Base-by-base conservation (phyloP, 2,797 vertebrate species). In the Cirrhinus mrigala region DNA sequence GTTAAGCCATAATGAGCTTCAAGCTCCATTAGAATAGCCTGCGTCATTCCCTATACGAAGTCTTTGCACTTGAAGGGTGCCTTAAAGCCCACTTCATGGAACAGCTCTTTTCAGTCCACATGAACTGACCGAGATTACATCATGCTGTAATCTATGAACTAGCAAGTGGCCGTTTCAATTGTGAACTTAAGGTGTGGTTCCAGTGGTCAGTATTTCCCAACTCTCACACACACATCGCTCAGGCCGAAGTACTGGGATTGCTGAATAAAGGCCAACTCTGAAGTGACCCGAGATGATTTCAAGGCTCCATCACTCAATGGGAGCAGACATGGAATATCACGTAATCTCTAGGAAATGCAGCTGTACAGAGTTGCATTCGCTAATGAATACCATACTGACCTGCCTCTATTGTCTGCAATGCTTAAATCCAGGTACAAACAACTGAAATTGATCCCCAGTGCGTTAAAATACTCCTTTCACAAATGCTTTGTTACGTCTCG, bases 1-100 rank as follows among this genome's bases (percentile, higher is more conserved):
- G 90, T 89, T 91, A 93, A 94, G 93, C 93, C 91, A 73, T 89
- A 93, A 91, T 87, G 88, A 87, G 85, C 87, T 91, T 91, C 90
- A 92, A 92, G 89, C 90, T 86, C 87, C 93, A 92, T 93, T 91
- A 94, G 89, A 89, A 87, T 90, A 89, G 92, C 92, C 85, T 54
- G 73, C 50, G 80, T 92, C 85, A 90, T 91, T 84, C 76, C 7
- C 74, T 60, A 33, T 86, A 18, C 66, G 48, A 33, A 81, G 66
- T 12, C 88, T 66, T 70, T 70, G 71, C 84, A 56, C 15, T 64
- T 44, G 27, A 48, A 79, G 6, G 64, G 16, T 64, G 68, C 37
- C 75, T 70, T 46, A 29, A 83, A 79, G 33, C 44, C 29, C 29
- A 50, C 27, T 83, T 82, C 24, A 82, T 37, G 56, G 37, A 27